Percentiles rank a stretch among this genome's conserved stretches.
These are phyloP conservation scores for Vombatus ursinus DNA, from an alignment of 2,113 vertebrate species.

Conservation along the genomic window DNA sequence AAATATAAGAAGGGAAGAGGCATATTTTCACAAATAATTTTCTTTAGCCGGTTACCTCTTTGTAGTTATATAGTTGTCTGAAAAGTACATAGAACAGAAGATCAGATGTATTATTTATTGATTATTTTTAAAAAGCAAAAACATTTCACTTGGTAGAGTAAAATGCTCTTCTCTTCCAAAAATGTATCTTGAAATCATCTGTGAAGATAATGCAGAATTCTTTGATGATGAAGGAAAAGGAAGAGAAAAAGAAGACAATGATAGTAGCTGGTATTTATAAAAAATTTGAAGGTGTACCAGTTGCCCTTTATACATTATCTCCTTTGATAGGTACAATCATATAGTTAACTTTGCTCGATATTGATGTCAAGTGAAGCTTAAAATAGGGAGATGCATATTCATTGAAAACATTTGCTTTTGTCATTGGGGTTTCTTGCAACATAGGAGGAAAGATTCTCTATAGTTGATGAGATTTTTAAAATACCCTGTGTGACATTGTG, in stretches of 20 bases:
- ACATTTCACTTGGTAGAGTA: background rate
- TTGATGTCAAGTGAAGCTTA: background rate
- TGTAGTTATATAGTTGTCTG: background rate
- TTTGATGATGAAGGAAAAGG: background rate
- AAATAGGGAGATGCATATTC: background rate
- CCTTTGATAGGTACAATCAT: background rate
- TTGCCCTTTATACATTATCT: background rate
- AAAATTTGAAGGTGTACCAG: background rate
- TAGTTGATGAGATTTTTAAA: background rate
- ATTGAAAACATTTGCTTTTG: background rate
- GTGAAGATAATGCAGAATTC: background rate
- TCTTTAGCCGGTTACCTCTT: background rate
- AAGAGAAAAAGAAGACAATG: background rate
- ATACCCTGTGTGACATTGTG: background rate
- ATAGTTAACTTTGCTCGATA: background rate
- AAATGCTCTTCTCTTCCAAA: background rate
- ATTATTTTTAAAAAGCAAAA: background rate
- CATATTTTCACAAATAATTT: background rate
- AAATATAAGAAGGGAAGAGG: background rate
- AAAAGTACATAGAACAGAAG: background rate
- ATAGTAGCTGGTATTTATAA: background rate
- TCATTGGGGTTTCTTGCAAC: background rate
- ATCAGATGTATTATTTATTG: background rate
- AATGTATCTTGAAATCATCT: background rate
- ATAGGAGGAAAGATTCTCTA: background rate